phyloP scores from a whole-genome alignment of 2,113 vertebrate genomes.

The Saguinus imperator region DNA sequence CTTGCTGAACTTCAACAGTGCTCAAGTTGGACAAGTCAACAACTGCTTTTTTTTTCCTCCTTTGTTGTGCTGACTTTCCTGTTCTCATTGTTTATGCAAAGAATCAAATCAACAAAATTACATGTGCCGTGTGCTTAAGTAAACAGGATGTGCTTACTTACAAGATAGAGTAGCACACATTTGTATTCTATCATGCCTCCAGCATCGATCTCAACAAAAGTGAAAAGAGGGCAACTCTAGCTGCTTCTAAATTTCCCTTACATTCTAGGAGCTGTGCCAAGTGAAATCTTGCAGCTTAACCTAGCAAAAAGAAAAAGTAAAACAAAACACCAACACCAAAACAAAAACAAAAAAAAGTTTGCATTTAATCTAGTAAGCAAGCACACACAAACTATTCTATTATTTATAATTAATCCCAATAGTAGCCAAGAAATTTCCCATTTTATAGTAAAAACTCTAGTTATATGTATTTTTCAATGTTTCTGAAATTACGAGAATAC shows the following conservation, averaged over 20 bases:
- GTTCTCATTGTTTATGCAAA: background rate
- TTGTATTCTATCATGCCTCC: slow-evolving; percentile 33
- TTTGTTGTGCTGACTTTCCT: slow-evolving; percentile 20
- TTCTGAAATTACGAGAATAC: background rate
- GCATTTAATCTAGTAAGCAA: slow-evolving; percentile 11
- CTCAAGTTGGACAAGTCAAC: background rate
- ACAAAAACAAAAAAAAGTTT: background rate
- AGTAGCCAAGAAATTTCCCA: background rate
- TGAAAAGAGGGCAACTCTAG: background rate
- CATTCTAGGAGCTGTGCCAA: slow-evolving; percentile 10
- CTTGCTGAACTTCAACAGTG: background rate
- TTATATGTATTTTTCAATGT: background rate
- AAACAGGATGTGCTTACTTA: background rate
- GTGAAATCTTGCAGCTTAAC: slow-evolving; percentile 13
- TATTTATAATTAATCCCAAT: background rate
- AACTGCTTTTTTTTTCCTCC: background rate
- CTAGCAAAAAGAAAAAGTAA: background rate
- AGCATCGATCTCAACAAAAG: slow-evolving; percentile 19
- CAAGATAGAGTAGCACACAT: background rate
- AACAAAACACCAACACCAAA: background rate
- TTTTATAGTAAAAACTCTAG: slow-evolving; percentile 23
- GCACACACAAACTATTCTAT: background rate
- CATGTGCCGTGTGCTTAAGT: background rate
- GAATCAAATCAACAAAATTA: slow-evolving; percentile 10
- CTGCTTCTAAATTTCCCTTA: slow-evolving; percentile 27